These are phyloP conservation scores for Phaonia tiefii DNA, from an alignment of 2,888 invertebrate genomes.

Conservation along the genomic window DNA sequence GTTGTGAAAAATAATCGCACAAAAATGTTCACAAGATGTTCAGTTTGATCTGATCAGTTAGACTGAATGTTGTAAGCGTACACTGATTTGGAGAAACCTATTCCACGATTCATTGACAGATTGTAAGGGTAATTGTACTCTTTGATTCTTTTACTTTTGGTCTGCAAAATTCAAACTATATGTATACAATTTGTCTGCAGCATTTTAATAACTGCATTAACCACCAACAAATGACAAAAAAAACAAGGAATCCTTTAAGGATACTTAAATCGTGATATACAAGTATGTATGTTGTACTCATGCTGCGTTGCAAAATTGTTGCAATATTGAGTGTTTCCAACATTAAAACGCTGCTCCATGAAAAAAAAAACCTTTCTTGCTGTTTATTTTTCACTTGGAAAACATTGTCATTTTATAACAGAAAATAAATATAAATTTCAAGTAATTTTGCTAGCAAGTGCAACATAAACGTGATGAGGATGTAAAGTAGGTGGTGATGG, in stretches of 20 bases:
- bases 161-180: no score
- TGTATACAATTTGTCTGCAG: no score
- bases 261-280: conserved; percentile 44
- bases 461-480: conserved; percentile 34
- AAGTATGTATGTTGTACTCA: not conserved
- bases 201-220: no score
- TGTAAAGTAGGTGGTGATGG: conserved; percentile 33
- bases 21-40: no score
- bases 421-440: conserved; percentile 50
- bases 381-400: conserved; percentile 43
- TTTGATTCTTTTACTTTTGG: no score
- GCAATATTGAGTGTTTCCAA: conserved; percentile 42
- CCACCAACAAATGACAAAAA: conserved; percentile 26
- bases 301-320: conserved; percentile 39
- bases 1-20: no score
- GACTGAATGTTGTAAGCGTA: no score
- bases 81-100: no score
- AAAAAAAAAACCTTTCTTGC: conserved; percentile 54
- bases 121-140: no score
- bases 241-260: conserved; percentile 53
- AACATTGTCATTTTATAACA: conserved; percentile 63
- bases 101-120: no score
- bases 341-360: conserved; percentile 36
- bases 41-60: no score
- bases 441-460: conserved; percentile 51